A percentile compares a stretch with the other conserved stretches of the same genome.
Evolutionary conservation across 2,888 invertebrate species (phyloP).

Genomic region (Nemotelus pantherinus): DNA sequence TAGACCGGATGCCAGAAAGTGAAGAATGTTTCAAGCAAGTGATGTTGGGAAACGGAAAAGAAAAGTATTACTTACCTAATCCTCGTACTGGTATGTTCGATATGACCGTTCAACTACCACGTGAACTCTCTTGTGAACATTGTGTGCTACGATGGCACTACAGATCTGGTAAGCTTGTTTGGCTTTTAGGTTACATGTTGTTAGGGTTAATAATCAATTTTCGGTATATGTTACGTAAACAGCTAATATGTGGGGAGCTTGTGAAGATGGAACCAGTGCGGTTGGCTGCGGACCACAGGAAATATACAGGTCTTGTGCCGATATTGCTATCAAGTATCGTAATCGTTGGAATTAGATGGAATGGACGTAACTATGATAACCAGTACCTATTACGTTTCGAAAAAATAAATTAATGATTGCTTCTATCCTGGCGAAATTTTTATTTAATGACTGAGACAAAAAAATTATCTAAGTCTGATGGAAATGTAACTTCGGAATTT

Average conservation of each 20-base stretch:
- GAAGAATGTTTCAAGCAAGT: slow-evolving; percentile 67
- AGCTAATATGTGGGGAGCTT: slow-evolving; percentile 64
- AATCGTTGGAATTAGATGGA: background rate
- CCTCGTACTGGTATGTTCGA: slow-evolving; percentile 55
- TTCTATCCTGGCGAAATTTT: too few species aligned
- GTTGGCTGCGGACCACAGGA: slow-evolving; percentile 66
- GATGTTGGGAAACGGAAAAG: slow-evolving; percentile 55
- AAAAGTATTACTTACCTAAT: slow-evolving; percentile 54
- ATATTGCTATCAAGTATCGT: slow-evolving; percentile 55
- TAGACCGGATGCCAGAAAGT: slow-evolving; percentile 64
- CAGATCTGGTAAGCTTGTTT: slow-evolving; percentile 58
- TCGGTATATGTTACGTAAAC: slow-evolving; percentile 47
- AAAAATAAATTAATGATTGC: too few species aligned
- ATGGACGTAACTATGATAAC: too few species aligned
- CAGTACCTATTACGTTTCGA: too few species aligned
- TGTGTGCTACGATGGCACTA: slow-evolving; percentile 70
- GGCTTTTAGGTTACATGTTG: too few species aligned
- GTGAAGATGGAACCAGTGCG: slow-evolving; percentile 57
- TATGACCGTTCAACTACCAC: slow-evolving; percentile 62
- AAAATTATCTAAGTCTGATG: too few species aligned
- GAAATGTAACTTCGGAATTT: too few species aligned
- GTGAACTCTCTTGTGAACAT: slow-evolving; percentile 65
- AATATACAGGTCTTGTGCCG: slow-evolving; percentile 64
- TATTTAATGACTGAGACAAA: too few species aligned
- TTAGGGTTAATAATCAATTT: too few species aligned